Base-by-base conservation (phyloP, 2,888 invertebrate species). In the Byasa hedistus region DNA sequence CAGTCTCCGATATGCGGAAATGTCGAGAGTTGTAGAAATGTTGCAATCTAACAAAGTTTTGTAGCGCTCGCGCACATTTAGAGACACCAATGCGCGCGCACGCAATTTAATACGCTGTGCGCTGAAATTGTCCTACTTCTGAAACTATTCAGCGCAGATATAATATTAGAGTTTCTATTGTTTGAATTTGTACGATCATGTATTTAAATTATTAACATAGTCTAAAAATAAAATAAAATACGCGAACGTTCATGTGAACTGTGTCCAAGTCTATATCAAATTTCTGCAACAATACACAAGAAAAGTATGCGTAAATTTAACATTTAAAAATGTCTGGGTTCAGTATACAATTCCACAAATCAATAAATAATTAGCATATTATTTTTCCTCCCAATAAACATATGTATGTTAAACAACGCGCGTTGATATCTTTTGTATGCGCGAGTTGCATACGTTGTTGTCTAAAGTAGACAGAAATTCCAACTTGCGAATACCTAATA, bases 391-490 rank as follows among this genome's bases (percentile, higher is more conserved):
- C 62, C 60, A 65, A 32, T 32, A 32, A 32, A 32, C 32, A 32
- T 32, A 64, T 65, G 66, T 65, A 65, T 70, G 71, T 73, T 61
- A 68, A 66, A 52, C 62, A 51, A 39, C 62, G 73, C 79, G 70
- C 89, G 90, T 90, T 88, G 83, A 88, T 76, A 79, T 90, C 88
- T 89, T 88, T 89, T 85, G 80, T 84, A 85, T 76, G 82, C 75
- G 65, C 66, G 62, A 59, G 58, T 61, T 67, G 51, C 62, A 59
- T 63, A 60, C 32, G 66, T 58, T 64, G 59, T 64, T 57, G 66
- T 66, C 63, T 65, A 68, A 69, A 64, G 69, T 67, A 54, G 55
- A 59, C 57, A 59, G 65, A 67, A 64, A 67, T 67, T 67, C 67
- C 67, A 51, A 67, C 56, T 67, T 63, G 59, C 56, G 39, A 67